These are phyloP conservation scores for Lepisosteus osseus DNA, from an alignment of 2,113 vertebrate species.

Conservation along the genomic window DNA sequence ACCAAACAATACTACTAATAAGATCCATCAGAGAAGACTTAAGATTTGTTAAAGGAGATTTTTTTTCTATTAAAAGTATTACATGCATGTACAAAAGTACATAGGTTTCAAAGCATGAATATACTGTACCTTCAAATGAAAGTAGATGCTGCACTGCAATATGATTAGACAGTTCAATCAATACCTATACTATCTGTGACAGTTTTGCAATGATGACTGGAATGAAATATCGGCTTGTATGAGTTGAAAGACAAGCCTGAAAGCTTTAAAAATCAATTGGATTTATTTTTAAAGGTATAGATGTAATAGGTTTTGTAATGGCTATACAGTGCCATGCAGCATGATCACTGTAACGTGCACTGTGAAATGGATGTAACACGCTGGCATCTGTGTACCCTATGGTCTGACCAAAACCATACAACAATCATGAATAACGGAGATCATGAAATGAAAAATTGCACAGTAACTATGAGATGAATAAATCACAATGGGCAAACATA, in stretches of 20 bases:
- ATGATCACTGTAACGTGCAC: too few relatives aligned
- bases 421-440: constrained; percentile 14
- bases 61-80: too few relatives aligned
- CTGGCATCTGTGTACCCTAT: too few relatives aligned
- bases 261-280: constrained; percentile 12
- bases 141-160: too few relatives aligned
- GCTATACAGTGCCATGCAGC: not conserved
- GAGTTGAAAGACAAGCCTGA: not conserved
- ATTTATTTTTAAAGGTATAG: not conserved
- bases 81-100: too few relatives aligned
- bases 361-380: too few relatives aligned
- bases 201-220: not conserved
- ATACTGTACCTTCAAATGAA: too few relatives aligned
- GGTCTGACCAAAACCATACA: not conserved
- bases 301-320: constrained; percentile 13
- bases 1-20: too few relatives aligned
- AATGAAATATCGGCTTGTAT: not conserved
- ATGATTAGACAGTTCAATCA: too few relatives aligned
- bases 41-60: too few relatives aligned
- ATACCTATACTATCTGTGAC: not conserved
- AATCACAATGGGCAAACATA: not conserved
- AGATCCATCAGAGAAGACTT: too few relatives aligned
- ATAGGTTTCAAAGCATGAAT: too few relatives aligned
- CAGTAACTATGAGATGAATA: constrained; percentile 6
- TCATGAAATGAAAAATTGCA: not conserved